Conservation (phyloP, 35 echinoderm and acorn worm species). For the Ophioderma brevispina region DNA sequence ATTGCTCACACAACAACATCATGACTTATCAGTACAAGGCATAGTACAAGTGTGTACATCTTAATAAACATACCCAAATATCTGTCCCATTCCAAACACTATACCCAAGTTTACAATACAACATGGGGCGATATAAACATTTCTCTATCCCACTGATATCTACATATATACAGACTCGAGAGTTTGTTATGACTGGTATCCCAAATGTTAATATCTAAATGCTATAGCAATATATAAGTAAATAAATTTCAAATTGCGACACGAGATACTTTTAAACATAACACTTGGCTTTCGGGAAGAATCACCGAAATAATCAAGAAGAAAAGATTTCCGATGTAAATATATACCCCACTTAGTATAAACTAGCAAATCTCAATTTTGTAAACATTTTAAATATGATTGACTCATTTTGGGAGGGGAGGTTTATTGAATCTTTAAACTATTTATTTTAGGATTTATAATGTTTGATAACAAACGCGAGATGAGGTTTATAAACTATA, state of each 20-base stretch:
- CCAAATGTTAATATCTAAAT: neutral
- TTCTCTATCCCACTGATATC: neutral
- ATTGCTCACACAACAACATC: too few relatives aligned
- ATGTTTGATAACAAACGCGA: neutral
- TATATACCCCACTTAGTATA: neutral
- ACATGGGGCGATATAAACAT: neutral
- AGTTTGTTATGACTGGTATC: neutral
- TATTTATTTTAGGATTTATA: slow-evolving; percentile 16
- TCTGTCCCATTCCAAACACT: neutral
- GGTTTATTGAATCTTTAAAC: slow-evolving; percentile 2
- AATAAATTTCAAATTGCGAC: neutral
- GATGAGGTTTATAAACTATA: neutral
- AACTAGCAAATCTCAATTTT: neutral
- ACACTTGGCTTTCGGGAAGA: neutral
- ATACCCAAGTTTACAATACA: neutral
- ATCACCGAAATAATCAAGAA: neutral
- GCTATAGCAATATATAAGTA: neutral
- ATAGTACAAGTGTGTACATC: neutral
- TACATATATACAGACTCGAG: neutral
- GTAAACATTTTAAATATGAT: neutral
- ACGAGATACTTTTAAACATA: neutral
- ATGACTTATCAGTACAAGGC: neutral
- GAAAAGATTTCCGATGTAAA: neutral
- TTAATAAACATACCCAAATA: neutral
- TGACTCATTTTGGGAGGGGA: neutral